Evolutionary conservation across 2,888 invertebrate species (phyloP).

Genomic region (Conus canariensis): DNA sequence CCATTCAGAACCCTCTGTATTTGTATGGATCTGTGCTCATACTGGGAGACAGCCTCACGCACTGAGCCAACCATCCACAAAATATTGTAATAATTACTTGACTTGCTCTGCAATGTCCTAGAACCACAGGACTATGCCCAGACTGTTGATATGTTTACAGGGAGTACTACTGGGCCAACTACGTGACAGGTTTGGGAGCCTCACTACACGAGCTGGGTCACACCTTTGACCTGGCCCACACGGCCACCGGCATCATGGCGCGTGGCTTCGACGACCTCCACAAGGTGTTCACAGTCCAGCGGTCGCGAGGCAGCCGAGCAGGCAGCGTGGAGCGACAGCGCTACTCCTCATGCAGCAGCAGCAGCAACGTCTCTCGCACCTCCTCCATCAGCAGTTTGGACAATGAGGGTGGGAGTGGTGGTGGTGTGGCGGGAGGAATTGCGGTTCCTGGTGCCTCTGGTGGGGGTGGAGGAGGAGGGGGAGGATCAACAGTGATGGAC

Average conservation of each 20-base stretch:
- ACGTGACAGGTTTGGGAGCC: constrained; percentile 93
- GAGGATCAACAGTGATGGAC: neutral
- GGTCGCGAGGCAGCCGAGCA: constrained; percentile 49
- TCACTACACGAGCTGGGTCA: constrained; percentile 96
- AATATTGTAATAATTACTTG: no score
- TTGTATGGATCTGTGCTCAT: no score
- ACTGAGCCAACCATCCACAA: no score
- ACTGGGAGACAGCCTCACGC: no score
- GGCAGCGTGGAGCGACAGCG: constrained; percentile 50
- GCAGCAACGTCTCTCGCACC: constrained; percentile 57
- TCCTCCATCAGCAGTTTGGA: constrained; percentile 57
- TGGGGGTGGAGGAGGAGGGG: neutral
- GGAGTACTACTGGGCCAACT: constrained; percentile 91
- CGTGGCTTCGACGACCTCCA: constrained; percentile 78
- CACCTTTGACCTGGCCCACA: constrained; percentile 95
- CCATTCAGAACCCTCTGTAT: no score
- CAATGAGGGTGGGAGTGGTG: constrained; percentile 23
- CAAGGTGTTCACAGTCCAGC: constrained; percentile 73
- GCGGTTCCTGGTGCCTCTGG: neutral
- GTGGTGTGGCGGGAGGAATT: neutral
- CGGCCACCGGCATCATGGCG: constrained; percentile 94
- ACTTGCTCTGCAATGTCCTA: no score
- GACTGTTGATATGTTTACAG: constrained; percentile 75
- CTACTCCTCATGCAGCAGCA: constrained; percentile 52
- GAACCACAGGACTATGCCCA: no score